Evolutionary conservation across 2,797 vertebrate genomes (phyloP).

Genomic region (Aeoliscus strigatus): DNA sequence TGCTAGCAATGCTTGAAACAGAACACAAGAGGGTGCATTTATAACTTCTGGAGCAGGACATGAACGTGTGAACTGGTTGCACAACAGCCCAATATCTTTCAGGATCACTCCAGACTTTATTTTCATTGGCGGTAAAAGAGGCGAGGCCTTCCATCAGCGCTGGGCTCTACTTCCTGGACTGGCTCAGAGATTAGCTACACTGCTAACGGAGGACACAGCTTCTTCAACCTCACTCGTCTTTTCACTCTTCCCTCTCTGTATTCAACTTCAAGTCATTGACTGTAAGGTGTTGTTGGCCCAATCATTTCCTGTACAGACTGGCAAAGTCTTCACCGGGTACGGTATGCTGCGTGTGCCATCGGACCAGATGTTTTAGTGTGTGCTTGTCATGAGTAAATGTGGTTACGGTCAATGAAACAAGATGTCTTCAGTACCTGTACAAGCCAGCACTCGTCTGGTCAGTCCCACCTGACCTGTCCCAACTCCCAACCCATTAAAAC

Average conservation of each 20-base stretch:
- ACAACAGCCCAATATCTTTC: constrained; percentile 52
- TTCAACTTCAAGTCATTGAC: no score
- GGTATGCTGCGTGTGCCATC: neutral
- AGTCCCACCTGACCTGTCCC: no score
- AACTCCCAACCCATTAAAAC: no score
- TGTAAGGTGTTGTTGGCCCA: no score
- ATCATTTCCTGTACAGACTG: no score
- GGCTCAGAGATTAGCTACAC: constrained; percentile 12
- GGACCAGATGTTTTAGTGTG: no score
- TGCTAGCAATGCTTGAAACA: constrained; percentile 27
- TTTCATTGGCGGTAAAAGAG: constrained; percentile 48
- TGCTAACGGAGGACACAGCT: constrained; percentile 2
- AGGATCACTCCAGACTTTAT: constrained; percentile 49
- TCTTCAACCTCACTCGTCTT: neutral
- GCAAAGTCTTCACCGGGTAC: no score
- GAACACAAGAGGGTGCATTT: constrained; percentile 49
- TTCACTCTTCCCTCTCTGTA: no score
- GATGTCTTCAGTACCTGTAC: no score
- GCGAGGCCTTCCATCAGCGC: constrained; percentile 20
- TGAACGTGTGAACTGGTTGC: constrained; percentile 49
- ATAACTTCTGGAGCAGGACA: constrained; percentile 52
- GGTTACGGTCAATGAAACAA: constrained; percentile 2
- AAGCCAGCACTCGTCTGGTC: no score
- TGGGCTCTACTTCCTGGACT: constrained; percentile 28
- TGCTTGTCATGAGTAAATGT: constrained; percentile 2